Percentiles rank a stretch among this genome's conserved stretches.
Evolutionary conservation across 2,113 vertebrate genomes (phyloP).

Genomic region (Callospermophilus lateralis): DNA sequence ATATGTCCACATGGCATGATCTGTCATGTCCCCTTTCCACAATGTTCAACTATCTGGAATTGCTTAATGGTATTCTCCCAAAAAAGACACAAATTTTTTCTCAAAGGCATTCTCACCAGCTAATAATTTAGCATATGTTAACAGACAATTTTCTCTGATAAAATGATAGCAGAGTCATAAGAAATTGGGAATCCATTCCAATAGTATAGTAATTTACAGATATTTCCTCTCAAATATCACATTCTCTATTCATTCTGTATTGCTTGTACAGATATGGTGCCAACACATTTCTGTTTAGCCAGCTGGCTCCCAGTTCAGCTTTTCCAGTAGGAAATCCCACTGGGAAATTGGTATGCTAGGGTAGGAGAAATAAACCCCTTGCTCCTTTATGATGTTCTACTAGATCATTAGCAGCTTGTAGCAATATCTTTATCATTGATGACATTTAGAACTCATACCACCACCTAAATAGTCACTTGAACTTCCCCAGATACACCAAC

Average conservation of each 20-base stretch:
- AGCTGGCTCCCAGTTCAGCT: neutral
- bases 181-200: neutral
- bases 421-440: neutral
- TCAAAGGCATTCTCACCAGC: neutral
- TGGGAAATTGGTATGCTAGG: neutral
- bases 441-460: neutral
- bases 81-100: neutral
- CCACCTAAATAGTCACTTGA: neutral
- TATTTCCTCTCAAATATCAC: neutral
- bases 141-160: neutral
- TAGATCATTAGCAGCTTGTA: neutral
- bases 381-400: neutral
- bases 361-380: neutral
- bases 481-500: neutral
- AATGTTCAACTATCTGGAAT: neutral
- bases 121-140: neutral
- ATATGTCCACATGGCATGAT: neutral
- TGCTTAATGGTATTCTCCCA: neutral
- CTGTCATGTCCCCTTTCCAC: neutral
- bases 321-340: neutral
- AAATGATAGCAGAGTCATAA: neutral
- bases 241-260: neutral
- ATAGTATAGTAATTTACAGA: neutral
- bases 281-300: neutral
- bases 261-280: rapidly evolving